phyloP scores from a whole-genome alignment of 2,888 invertebrate species.

The Chesias legatella region DNA sequence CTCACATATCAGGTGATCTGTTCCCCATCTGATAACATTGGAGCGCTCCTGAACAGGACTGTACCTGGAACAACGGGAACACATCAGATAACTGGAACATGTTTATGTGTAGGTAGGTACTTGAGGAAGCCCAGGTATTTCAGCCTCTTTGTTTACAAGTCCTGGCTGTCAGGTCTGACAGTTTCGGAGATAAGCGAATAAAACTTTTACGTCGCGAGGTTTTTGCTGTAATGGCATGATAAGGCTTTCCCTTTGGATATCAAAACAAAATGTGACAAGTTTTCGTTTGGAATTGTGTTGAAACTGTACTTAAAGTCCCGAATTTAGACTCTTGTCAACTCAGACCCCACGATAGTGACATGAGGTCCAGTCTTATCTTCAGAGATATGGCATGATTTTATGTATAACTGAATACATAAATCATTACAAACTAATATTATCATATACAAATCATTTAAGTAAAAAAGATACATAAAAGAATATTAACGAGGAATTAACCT shows the following conservation, averaged over 20 bases:
- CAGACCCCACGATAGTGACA: no score
- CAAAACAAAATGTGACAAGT: slow-evolving; percentile 5
- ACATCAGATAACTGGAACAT: slow-evolving; percentile 12
- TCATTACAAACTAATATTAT: no score
- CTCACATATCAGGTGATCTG: slow-evolving; percentile 1
- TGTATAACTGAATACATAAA: no score
- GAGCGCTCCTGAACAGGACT: neutral
- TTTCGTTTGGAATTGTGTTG: no score
- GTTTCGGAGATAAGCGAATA: slow-evolving; percentile 11
- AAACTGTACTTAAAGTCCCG: no score
- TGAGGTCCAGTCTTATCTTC: no score
- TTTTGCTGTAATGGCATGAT: slow-evolving; percentile 12
- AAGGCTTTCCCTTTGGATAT: slow-evolving; percentile 8
- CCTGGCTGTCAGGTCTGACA: neutral
- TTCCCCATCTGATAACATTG: slow-evolving; percentile 2
- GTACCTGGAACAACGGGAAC: slow-evolving; percentile 13
- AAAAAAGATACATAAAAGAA: no score
- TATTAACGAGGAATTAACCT: no score
- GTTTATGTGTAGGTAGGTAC: slow-evolving; percentile 2
- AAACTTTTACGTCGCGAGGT: slow-evolving; percentile 10
- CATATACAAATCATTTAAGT: no score
- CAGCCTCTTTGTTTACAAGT: neutral
- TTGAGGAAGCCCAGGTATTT: no score
- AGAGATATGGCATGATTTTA: no score
- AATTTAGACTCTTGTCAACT: no score